These are phyloP conservation scores for Oreochromis tanganicae DNA, from an alignment of 2,113 vertebrate species.

Conservation along the genomic window DNA sequence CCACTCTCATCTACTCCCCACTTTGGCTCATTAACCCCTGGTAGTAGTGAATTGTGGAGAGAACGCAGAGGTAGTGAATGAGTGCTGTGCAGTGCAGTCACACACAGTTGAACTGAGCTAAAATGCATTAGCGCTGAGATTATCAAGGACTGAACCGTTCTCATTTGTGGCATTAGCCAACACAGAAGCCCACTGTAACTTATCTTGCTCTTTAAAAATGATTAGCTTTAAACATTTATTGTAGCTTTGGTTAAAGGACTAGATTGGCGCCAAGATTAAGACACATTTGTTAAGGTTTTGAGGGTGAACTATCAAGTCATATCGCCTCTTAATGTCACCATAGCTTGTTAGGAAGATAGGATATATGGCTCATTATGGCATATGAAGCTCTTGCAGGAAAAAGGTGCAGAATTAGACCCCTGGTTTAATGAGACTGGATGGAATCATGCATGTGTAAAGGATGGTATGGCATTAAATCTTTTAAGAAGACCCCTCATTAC, in stretches of 20 bases:
- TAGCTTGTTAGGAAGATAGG: background rate
- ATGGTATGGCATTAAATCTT: conserved; percentile 16
- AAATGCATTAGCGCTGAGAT: conserved; percentile 36
- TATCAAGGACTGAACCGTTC: conserved; percentile 16
- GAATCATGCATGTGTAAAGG: background rate
- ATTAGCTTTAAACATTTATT: conserved; percentile 22
- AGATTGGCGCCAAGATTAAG: background rate
- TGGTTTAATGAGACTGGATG: conserved; percentile 48
- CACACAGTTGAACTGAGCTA: conserved; percentile 3
- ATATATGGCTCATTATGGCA: conserved; percentile 22
- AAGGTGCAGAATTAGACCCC: conserved; percentile 5
- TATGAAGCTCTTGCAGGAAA: conserved; percentile 14
- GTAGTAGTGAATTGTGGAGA: conserved; percentile 25
- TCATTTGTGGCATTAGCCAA: conserved; percentile 23
- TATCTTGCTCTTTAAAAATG: background rate
- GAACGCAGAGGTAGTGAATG: conserved; percentile 19
- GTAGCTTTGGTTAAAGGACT: background rate
- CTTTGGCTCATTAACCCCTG: conserved; percentile 57
- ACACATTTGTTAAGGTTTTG: conserved; percentile 2
- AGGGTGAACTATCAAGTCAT: background rate
- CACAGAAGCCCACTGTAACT: background rate
- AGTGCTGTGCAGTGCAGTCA: background rate
- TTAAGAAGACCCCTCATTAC: conserved; percentile 48
- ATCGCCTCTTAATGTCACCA: background rate
- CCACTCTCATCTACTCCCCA: conserved; percentile 29